These are phyloP conservation scores for Sus scrofa DNA, from an alignment of 2,113 vertebrate genomes.

Conservation along the genomic window DNA sequence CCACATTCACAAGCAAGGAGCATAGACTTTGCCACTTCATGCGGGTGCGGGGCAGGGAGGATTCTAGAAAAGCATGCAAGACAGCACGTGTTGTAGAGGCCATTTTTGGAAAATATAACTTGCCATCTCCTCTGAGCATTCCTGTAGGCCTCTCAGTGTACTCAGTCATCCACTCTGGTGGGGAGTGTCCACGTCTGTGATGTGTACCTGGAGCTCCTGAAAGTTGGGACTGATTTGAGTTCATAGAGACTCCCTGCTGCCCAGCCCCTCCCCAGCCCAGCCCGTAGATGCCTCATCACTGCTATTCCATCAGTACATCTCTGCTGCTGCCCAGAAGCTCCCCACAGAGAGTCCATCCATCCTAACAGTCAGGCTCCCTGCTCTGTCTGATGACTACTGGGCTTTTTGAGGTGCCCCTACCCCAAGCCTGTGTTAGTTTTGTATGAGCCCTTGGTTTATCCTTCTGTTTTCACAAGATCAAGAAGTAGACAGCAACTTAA, in stretches of 20 bases:
- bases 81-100: not conserved
- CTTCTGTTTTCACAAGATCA: slow-evolving; percentile 34
- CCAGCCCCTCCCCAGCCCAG: not conserved
- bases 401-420: not conserved
- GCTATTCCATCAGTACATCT: not conserved
- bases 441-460: not conserved
- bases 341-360: not conserved
- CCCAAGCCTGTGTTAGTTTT: not conserved
- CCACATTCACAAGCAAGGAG: not conserved
- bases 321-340: not conserved
- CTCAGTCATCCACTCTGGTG: not conserved
- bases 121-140: not conserved
- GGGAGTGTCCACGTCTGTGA: not conserved
- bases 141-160: not conserved
- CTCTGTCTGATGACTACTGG: not conserved
- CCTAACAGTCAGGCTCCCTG: not conserved
- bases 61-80: not conserved
- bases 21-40: not conserved
- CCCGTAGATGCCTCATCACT: not conserved
- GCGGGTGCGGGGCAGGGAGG: no score
- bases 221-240: not conserved
- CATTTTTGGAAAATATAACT: not conserved
- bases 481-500: slow-evolving; percentile 12
- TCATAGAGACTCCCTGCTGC: not conserved
- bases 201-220: not conserved